Evolutionary conservation across 1,140 invertebrate genomes (phyloP).

Genomic region (Chrysoperla carnea): DNA sequence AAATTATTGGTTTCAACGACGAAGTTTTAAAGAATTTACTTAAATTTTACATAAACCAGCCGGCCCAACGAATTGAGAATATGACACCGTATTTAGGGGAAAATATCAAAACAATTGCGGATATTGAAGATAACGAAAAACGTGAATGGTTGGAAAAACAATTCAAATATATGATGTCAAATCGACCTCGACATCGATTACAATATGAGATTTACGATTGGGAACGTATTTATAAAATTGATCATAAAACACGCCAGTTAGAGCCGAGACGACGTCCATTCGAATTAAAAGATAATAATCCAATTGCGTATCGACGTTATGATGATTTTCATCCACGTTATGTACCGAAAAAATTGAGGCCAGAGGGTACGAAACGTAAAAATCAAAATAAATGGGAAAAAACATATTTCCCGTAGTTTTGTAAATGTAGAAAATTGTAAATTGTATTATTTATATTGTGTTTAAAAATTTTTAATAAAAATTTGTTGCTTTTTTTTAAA

Average conservation of each 20-base stretch:
- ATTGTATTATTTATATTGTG: too few relatives aligned
- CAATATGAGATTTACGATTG: conserved; percentile 51
- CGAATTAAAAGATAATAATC: conserved; percentile 32
- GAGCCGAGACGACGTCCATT: conserved; percentile 49
- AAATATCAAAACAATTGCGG: conserved; percentile 35
- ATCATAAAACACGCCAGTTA: conserved; percentile 40
- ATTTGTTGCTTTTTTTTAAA: too few relatives aligned
- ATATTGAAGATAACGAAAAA: conserved; percentile 45
- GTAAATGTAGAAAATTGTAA: not conserved
- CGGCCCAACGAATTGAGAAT: conserved; percentile 36
- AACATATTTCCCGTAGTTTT: not conserved
- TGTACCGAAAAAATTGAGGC: conserved; percentile 40
- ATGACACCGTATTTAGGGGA: conserved; percentile 55
- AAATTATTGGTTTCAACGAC: conserved; percentile 65
- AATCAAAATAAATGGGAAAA: not conserved
- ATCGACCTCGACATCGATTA: conserved; percentile 36
- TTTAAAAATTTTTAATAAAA: too few relatives aligned
- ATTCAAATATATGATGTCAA: conserved; percentile 47
- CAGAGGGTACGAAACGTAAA: conserved; percentile 14
- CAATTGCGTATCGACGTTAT: conserved; percentile 32
- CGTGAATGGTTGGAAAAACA: conserved; percentile 44
- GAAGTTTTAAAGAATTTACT: conserved; percentile 55
- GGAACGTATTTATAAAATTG: conserved; percentile 60
- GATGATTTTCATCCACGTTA: conserved; percentile 45
- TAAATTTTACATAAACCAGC: conserved; percentile 54